phyloP scores from a whole-genome alignment of 1,140 invertebrate genomes.

The Drosophila gunungcola region DNA sequence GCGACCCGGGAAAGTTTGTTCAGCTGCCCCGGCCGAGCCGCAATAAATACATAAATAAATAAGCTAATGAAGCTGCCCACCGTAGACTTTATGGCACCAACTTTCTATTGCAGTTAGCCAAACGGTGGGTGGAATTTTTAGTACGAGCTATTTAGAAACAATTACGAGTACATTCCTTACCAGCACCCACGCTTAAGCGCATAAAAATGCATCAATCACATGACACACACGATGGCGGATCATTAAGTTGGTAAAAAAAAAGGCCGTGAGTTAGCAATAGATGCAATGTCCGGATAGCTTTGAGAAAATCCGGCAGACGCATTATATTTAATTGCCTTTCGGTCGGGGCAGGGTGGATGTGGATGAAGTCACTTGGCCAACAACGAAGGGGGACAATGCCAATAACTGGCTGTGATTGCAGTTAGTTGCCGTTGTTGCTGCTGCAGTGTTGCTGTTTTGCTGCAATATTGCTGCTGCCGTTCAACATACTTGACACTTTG shows the following conservation, averaged over 20 bases:
- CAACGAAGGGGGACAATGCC: slow-evolving; percentile 44
- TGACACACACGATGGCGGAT: slow-evolving; percentile 21
- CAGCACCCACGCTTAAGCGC: slow-evolving; percentile 56
- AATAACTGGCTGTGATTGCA: slow-evolving; percentile 44
- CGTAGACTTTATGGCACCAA: slow-evolving; percentile 19
- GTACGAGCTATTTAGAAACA: slow-evolving; percentile 56
- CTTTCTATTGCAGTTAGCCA: slow-evolving; percentile 36
- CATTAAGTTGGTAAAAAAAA: slow-evolving; percentile 48
- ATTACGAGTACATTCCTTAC: slow-evolving; percentile 45
- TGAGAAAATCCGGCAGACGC: slow-evolving; percentile 53
- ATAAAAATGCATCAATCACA: slow-evolving; percentile 69
- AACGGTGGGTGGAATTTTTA: slow-evolving; percentile 1
- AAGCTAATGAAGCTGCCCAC: slow-evolving; percentile 36
- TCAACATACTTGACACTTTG: slow-evolving; percentile 12
- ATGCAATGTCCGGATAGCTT: slow-evolving; percentile 15
- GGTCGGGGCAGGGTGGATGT: slow-evolving; percentile 13
- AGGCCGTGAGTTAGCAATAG: slow-evolving; percentile 53
- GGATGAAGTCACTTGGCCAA: slow-evolving; percentile 43
- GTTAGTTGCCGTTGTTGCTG: slow-evolving; percentile 8
- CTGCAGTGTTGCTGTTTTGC: slow-evolving; percentile 16
- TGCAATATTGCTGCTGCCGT: neutral
- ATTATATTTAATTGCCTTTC: slow-evolving; percentile 67
- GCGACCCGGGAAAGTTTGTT: slow-evolving; percentile 42
- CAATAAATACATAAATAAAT: slow-evolving; percentile 54
- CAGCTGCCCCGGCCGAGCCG: slow-evolving; percentile 28